These are phyloP conservation scores for Eulithis testata DNA, from an alignment of 2,888 invertebrate species.

Conservation along the genomic window DNA sequence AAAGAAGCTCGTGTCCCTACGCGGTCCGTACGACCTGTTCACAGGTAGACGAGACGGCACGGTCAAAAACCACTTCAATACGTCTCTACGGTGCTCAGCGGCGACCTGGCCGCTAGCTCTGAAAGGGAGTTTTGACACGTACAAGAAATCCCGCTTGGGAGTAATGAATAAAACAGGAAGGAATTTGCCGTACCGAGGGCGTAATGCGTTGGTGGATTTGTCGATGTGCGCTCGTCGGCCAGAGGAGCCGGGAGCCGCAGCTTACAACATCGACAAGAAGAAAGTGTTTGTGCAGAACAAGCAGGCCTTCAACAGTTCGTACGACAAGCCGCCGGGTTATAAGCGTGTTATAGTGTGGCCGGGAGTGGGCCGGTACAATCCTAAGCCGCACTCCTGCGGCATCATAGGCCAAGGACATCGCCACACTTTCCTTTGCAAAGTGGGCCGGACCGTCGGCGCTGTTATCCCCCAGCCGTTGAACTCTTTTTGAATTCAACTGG, in stretches of 20 bases:
- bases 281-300: constrained; percentile 57
- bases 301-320: constrained; percentile 69
- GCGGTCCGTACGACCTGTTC: constrained; percentile 75
- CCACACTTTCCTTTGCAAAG: constrained; percentile 68
- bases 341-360: constrained; percentile 69
- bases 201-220: constrained; percentile 77
- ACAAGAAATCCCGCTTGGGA: constrained; percentile 64
- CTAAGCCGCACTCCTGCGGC: constrained; percentile 47
- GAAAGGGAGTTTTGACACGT: constrained; percentile 63
- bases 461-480: constrained; percentile 66
- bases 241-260: constrained; percentile 80
- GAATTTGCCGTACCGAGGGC: constrained; percentile 64
- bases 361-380: constrained; percentile 69
- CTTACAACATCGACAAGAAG: constrained; percentile 60
- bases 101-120: constrained; percentile 70
- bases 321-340: constrained; percentile 69
- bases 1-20: constrained; percentile 65
- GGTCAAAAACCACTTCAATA: constrained; percentile 82
- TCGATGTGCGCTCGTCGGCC: constrained; percentile 76
- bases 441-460: constrained; percentile 67
- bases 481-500: constrained; percentile 53
- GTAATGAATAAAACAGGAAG: constrained; percentile 71
- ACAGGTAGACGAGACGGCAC: constrained; percentile 80
- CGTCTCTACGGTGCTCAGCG: constrained; percentile 54
- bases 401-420: constrained; percentile 66